phyloP scores from a whole-genome alignment of 64 coral and sea anemone species.

The Anthopleura sola region DNA sequence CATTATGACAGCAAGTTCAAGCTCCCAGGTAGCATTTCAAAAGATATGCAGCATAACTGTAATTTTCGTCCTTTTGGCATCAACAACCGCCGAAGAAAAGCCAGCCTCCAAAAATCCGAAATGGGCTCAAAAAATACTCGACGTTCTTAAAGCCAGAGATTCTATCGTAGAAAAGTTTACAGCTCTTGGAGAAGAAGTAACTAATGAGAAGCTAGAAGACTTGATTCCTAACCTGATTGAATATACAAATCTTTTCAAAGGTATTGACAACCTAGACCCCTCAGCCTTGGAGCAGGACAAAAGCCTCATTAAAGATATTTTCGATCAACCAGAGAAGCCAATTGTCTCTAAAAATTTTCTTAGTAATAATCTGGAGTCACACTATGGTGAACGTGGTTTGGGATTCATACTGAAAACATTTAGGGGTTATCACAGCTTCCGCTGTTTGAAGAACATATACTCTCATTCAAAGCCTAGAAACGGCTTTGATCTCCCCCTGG shows the following conservation, averaged over 20 bases:
- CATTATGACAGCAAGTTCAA: too few species aligned
- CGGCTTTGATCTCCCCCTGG: constrained; percentile 11
- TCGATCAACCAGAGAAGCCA: background rate
- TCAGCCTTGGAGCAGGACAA: background rate
- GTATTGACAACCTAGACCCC: background rate
- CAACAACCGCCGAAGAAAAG: background rate
- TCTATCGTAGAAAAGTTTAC: constrained; percentile 3
- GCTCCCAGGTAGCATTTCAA: background rate
- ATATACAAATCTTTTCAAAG: background rate
- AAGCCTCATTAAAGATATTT: background rate
- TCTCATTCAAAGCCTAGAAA: background rate
- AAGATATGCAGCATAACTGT: background rate
- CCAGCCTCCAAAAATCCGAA: background rate
- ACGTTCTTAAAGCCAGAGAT: constrained; percentile 24
- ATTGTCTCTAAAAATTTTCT: background rate
- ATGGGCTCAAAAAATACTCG: constrained; percentile 19
- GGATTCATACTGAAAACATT: constrained; percentile 29
- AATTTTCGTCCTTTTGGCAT: background rate
- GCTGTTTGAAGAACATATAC: background rate
- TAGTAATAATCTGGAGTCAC: constrained; percentile 1
- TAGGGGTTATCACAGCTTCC: background rate
- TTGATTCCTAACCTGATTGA: constrained; percentile 16
- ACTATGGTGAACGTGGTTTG: constrained; percentile 6
- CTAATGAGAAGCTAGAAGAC: background rate
- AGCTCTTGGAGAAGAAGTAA: background rate